Percentiles rank a stretch among this genome's conserved stretches.
Evolutionary conservation across 1,140 invertebrate species (phyloP).

Genomic region (Adelges cooleyi): DNA sequence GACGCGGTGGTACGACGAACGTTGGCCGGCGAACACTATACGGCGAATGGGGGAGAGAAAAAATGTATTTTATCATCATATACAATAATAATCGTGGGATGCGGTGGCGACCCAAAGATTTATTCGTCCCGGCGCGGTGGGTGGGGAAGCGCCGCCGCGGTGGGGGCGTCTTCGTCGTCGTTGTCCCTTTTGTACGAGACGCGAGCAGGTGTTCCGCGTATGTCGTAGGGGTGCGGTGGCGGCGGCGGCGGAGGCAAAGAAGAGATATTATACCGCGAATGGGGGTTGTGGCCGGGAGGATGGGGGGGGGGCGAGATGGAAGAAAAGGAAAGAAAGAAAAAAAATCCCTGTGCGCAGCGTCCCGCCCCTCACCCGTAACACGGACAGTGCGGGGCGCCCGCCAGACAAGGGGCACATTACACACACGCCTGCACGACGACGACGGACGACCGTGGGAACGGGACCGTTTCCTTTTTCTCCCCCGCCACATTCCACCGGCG

Average conservation of each 20-base stretch:
- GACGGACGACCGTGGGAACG: constrained; percentile 20
- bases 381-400: constrained; percentile 1
- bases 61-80: constrained; percentile 2
- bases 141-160: neutral
- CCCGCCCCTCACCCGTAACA: neutral
- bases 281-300: neutral
- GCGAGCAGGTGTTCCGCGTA: neutral
- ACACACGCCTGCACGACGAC: constrained; percentile 17
- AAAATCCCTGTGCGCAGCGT: neutral
- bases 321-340: neutral
- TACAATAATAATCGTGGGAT: too few species aligned
- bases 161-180: neutral
- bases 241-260: neutral
- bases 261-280: neutral
- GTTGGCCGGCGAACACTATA: neutral
- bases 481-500: neutral
- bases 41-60: neutral
- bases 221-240: constrained; percentile 12
- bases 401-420: too few species aligned
- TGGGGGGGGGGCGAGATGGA: neutral
- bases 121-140: neutral
- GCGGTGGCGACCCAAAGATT: too few species aligned
- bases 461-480: constrained; percentile 19
- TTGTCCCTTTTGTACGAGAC: neutral
- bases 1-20: neutral